Percentiles rank a stretch among this genome's conserved stretches.
Evolutionary conservation across 2,113 vertebrate genomes (phyloP).

Genomic region (Stictonetta naevosa): DNA sequence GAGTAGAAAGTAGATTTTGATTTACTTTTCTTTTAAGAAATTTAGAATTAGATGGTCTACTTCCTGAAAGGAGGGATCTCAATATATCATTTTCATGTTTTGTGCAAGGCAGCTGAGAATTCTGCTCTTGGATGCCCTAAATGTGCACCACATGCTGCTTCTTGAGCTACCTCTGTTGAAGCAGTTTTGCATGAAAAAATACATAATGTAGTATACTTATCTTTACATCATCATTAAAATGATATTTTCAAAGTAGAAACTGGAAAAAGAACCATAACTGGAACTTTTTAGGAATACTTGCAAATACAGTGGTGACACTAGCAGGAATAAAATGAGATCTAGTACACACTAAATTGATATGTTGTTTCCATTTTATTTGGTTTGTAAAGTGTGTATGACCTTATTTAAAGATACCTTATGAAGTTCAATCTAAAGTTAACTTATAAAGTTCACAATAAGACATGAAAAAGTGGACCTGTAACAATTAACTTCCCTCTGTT

Average conservation of each 20-base stretch:
- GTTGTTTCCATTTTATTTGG: background rate
- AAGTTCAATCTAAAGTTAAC: background rate
- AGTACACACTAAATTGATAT: background rate
- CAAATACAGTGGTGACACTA: background rate
- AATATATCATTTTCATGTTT: background rate
- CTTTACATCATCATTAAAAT: background rate
- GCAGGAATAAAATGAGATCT: background rate
- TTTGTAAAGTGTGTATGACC: background rate
- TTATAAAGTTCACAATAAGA: background rate
- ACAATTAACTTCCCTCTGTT: accelerated
- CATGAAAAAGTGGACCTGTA: background rate
- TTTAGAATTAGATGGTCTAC: background rate
- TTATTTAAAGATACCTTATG: background rate
- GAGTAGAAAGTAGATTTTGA: background rate
- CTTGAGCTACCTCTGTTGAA: background rate
- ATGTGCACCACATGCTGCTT: background rate
- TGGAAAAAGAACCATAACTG: background rate
- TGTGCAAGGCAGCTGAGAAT: background rate
- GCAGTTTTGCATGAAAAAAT: background rate
- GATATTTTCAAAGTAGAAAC: background rate
- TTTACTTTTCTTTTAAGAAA: background rate
- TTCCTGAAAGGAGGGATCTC: background rate
- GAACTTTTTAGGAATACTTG: background rate
- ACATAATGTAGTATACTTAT: background rate
- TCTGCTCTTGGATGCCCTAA: background rate